Evolutionary conservation across 2,797 vertebrate species (phyloP), one percentile per base, ranked within the genome.

Genomic region (Echeneis naucrates): DNA sequence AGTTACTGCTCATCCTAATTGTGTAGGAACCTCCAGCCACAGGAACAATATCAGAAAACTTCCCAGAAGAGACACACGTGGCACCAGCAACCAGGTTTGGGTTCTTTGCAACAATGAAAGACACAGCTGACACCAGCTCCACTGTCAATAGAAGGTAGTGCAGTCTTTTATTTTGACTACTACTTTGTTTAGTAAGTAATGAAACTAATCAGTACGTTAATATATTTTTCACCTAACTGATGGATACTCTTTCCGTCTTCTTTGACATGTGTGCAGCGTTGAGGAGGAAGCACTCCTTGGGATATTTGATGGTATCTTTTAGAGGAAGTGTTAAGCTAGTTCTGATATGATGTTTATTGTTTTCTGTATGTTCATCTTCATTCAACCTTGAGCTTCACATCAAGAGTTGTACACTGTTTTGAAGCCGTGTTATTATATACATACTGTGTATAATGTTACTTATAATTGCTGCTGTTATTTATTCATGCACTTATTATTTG

Each of bases 281-380:
- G 96, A 97, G 91, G 91, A 95, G 37, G 94, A 95, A 62, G 88
- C 91, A 69, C 96, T 96, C 68, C 48, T 96, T 76, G 95, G 96
- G 85, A 97, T 99, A 94, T 98, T 99, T 95, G 96, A 98, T 95
- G 98, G 90, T 5, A 95, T 99, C 92, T 96, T 98, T 88, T 99
- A 95, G 66, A 86, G 33, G 35, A 19, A 8, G 26, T 45, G 13
- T 5, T 27, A 75, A 4, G 53, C 19, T 11, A 2, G 27, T 8
- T 48, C 11, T 70, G 19, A 54, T n/a, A 50, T 48, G 8, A 70
- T n/a, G 8, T 62, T 4, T 64, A 32, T 52, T 1, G 24, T 54
- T 68, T 52, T 68, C 59, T 26, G 19, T 61, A 16, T 24, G 72
- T 69, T 78, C 21, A 45, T 45, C 14, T 70, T 57, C 33, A 1